Percentiles rank a stretch among this genome's conserved stretches.
Evolutionary conservation across 2,797 vertebrate species (phyloP).

Genomic region (Calcarius lapponicus): DNA sequence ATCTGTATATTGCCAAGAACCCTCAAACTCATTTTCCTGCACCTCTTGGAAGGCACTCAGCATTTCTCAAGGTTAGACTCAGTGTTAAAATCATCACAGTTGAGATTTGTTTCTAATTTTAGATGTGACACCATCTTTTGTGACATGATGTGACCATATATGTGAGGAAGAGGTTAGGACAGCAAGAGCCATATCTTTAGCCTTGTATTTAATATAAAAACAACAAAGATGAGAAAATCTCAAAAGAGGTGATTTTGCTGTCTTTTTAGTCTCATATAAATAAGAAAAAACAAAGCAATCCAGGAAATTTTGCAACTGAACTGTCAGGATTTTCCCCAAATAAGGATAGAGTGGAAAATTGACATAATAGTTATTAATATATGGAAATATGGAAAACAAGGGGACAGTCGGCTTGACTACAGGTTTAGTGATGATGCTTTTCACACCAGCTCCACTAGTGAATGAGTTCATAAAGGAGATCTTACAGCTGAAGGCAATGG

Average conservation of each 20-base stretch:
- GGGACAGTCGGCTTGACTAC: not conserved
- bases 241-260: not conserved
- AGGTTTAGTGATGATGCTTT: not conserved
- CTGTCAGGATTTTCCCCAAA: not conserved
- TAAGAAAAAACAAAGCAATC: not conserved
- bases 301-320: not conserved
- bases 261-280: not conserved
- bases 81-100: conserved; percentile 46
- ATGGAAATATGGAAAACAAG: not conserved
- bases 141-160: conserved; percentile 37
- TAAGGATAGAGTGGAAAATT: not conserved
- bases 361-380: not conserved
- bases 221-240: not conserved
- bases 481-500: not conserved
- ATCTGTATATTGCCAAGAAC: not conserved
- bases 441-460: not conserved
- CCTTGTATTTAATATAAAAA: not conserved
- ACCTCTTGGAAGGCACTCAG: not conserved
- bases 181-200: not conserved
- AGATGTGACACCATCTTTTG: conserved; percentile 51
- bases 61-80: conserved; percentile 45
- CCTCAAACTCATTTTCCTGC: not conserved
- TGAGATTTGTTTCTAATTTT: conserved; percentile 60
- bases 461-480: conserved; percentile 10
- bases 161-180: not conserved